Conservation (phyloP, 2,888 invertebrate species). For the Caenorhabditis doughertyi region DNA sequence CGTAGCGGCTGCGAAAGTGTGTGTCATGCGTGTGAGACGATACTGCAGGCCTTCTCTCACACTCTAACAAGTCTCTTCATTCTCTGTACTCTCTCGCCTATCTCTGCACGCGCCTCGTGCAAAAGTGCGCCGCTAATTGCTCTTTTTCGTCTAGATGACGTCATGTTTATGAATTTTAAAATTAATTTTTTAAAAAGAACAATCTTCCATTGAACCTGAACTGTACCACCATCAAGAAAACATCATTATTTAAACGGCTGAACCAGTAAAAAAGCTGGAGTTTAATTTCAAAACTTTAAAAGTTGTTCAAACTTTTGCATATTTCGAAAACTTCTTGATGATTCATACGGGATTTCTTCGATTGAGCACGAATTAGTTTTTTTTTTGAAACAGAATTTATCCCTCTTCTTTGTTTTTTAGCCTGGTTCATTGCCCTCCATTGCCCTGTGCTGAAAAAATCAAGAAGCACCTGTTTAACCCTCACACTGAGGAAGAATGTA, state of each 20-base stretch:
- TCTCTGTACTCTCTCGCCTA: slow-evolving; percentile 22
- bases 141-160: slow-evolving; percentile 50
- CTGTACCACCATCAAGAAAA: too few species aligned
- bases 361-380: too few species aligned
- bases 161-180: slow-evolving; percentile 23
- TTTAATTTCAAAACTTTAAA: not conserved
- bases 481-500: too few species aligned
- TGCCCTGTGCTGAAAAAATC: too few species aligned
- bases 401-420: too few species aligned
- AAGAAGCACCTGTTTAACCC: too few species aligned
- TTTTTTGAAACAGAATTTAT: too few species aligned
- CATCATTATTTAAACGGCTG: too few species aligned
- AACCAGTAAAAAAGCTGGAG: too few species aligned
- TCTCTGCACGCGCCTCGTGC: slow-evolving; percentile 41
- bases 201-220: too few species aligned
- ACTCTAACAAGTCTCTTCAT: slow-evolving; percentile 14
- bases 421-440: too few species aligned
- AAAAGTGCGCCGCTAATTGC: slow-evolving; percentile 55
- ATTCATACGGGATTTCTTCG: not conserved
- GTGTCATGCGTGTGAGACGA: slow-evolving; percentile 61
- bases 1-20: slow-evolving; percentile 56
- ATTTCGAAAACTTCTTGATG: not conserved
- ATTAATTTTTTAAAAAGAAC: slow-evolving; percentile 36
- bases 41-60: slow-evolving; percentile 42
- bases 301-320: not conserved